phyloP scores from a whole-genome alignment of 2,113 vertebrate genomes.

The Platichthys flesus region DNA sequence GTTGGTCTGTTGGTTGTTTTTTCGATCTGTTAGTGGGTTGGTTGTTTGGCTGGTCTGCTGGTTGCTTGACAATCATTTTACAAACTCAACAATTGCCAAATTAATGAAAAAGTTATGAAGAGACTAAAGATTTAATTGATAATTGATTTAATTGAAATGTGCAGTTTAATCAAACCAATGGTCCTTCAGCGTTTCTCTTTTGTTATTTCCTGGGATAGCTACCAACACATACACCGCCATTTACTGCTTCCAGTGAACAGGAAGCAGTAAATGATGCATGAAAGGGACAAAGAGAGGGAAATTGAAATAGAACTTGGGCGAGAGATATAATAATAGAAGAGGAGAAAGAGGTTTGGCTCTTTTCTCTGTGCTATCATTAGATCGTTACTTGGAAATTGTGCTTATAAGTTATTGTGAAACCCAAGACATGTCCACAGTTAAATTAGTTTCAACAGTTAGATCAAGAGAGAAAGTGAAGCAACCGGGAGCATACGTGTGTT shows the following conservation, averaged over 20 bases:
- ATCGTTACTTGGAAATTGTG: neutral
- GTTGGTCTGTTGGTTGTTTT: too few species aligned
- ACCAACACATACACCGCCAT: neutral
- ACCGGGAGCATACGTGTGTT: slow-evolving; percentile 5
- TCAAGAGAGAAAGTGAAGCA: slow-evolving; percentile 33
- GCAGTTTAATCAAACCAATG: neutral
- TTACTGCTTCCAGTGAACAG: neutral
- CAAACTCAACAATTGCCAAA: too few species aligned
- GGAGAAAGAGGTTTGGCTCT: neutral
- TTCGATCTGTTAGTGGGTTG: too few species aligned
- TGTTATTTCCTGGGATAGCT: neutral
- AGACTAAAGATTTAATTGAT: neutral
- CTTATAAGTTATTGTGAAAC: neutral
- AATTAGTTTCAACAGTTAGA: slow-evolving; percentile 38
- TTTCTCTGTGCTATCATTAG: slow-evolving; percentile 9
- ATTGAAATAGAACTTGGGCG: slow-evolving; percentile 11
- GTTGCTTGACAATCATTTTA: neutral
- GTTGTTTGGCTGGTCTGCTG: too few species aligned
- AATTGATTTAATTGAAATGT: too few species aligned
- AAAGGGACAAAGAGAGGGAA: slow-evolving; percentile 17
- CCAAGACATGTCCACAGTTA: slow-evolving; percentile 26
- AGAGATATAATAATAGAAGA: slow-evolving; percentile 15
- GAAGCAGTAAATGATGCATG: slow-evolving; percentile 9
- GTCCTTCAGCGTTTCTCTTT: neutral
- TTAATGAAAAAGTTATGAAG: neutral